phyloP scores from a whole-genome alignment of 2,888 invertebrate species.

The Cheilosia vulpina region DNA sequence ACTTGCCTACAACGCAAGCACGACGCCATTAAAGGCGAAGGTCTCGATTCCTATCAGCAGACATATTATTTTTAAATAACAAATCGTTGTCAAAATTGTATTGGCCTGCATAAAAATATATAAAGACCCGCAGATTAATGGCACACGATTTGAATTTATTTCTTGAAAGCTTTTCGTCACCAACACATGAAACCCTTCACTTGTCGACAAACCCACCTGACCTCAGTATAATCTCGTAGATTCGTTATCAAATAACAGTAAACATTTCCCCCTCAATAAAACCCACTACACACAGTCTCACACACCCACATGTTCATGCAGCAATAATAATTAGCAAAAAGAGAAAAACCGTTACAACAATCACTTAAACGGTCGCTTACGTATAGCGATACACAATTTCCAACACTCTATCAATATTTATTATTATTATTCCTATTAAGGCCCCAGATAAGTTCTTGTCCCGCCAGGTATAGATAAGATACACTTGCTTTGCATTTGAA shows the following conservation, averaged over 20 bases:
- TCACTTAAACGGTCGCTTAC: conserved; percentile 15
- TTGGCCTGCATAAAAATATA: background rate
- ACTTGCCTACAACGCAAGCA: background rate
- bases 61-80: background rate
- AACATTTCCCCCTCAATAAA: conserved; percentile 35
- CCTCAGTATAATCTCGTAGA: conserved; percentile 34
- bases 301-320: background rate
- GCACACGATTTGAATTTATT: background rate
- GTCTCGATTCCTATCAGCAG: background rate
- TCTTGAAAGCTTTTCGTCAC: background rate
- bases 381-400: background rate
- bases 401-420: conserved; percentile 42
- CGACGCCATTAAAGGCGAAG: background rate
- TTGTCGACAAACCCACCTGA: conserved; percentile 30
- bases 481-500: conserved; percentile 25
- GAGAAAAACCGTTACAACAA: background rate
- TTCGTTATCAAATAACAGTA: conserved; percentile 36
- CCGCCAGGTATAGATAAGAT: conserved; percentile 28
- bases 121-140: background rate
- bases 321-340: conserved; percentile 12
- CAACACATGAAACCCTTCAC: background rate
- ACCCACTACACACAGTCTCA: background rate
- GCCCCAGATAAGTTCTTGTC: conserved; percentile 20
- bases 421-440: conserved; percentile 32
- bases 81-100: background rate